Evolutionary conservation across 2,113 vertebrate species (phyloP), one percentile per base, ranked within the genome.

Genomic region (Thalassarche chlororhynchos): DNA sequence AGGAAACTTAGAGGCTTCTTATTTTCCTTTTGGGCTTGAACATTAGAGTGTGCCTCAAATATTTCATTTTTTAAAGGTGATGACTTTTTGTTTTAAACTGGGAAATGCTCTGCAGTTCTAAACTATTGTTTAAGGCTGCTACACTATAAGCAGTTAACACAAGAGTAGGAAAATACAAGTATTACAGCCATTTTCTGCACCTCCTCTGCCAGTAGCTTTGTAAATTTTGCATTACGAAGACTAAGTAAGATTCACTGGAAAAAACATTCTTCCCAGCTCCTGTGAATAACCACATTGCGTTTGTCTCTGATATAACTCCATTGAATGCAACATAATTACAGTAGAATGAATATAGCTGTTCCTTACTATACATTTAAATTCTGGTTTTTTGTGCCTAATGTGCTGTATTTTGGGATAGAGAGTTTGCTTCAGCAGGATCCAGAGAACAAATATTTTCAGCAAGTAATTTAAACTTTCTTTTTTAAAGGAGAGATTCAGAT

Each of bases 1-100:
- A 98, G 96, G 93, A 98, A 98, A 98, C 94, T 95, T 96, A 83
- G 51, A 96, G 75, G 38, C 83, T 69, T 96, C 92, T 87, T 92
- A 82, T 97, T 96, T 95, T 96, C 74, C 89, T 98, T 97, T 97
- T 94, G 83, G 85, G 68, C 49, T 87, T 92, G 71, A 96, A 93
- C 36, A 89, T 78, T 87, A 78, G 18, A 85, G 32, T 31, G 14
- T 60, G 42, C 29, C 76, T 93, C 85, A 93, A 68, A 80, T 79
- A 85, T 84, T 92, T 91, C 12, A 44, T 84, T 89, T 96, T 93
- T 97, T 65, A 68, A 90, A 92, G 2, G 2, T 61, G 49, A 84
- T 76, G 36, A 4, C 7, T 90, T 69, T 89, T 93, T 91, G 49
- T 70, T 96, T 78, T 60, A 74, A 68, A 65, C 25, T 55, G 52